Conservation (phyloP, 2,888 invertebrate species). For the Iselma pallidipennis region DNA sequence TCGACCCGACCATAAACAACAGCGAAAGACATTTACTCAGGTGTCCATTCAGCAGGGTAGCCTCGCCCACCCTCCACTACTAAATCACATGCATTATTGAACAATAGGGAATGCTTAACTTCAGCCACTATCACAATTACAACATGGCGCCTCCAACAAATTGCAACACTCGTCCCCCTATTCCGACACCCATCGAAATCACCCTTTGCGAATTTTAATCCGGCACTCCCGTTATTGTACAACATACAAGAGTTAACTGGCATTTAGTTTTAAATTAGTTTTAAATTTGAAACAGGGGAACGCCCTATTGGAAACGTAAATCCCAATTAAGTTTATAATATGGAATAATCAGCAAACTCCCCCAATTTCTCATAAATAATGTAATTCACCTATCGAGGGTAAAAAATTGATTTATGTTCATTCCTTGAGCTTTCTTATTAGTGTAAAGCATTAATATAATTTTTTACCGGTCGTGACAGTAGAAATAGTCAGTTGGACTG, state of each 20-base stretch:
- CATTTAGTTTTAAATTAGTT: constrained; percentile 45
- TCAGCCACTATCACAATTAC: constrained; percentile 46
- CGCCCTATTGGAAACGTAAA: constrained; percentile 43
- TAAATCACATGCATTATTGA: constrained; percentile 54
- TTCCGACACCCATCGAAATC: not conserved
- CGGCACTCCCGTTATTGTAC: constrained; percentile 16
- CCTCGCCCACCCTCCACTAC: constrained; percentile 44
- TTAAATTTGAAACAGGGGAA: constrained; percentile 43
- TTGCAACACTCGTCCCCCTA: constrained; percentile 32
- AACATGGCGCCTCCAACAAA: constrained; percentile 45
- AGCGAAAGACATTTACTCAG: constrained; percentile 41
- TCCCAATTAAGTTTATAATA: constrained; percentile 40
- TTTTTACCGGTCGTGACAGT: constrained; percentile 46
- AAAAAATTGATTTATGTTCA: no score
- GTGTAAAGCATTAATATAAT: no score
- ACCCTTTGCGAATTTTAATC: constrained; percentile 45
- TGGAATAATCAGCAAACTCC: constrained; percentile 33
- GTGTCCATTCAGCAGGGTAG: constrained; percentile 40
- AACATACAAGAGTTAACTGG: constrained; percentile 33
- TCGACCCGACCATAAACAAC: constrained; percentile 46
- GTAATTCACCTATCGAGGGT: constrained; percentile 43
- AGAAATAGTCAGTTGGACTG: constrained; percentile 47
- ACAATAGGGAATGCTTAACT: constrained; percentile 48
- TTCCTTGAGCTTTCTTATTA: no score
- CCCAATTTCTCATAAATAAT: constrained; percentile 32